Base-by-base conservation (phyloP, 2,888 invertebrate species). In the Mayetiola destructor region DNA sequence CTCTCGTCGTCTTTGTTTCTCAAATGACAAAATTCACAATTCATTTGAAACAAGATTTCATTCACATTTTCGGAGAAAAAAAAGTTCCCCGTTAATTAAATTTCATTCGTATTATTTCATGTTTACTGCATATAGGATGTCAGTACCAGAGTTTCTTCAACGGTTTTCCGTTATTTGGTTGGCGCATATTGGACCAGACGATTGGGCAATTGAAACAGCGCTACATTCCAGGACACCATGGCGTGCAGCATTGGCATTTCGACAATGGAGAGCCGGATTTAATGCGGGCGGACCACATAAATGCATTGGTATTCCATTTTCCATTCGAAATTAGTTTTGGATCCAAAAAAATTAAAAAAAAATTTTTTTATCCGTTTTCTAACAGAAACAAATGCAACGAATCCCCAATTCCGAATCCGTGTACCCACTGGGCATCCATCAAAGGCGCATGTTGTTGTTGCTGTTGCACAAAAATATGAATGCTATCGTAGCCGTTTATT, bases 171-270 rank as follows among this genome's bases (percentile, higher is more conserved):
- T 63, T 57, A 62, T 63, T 61, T 63, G 63, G 69, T 75, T 86
- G 64, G 83, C 85, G 62, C 85, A 85, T 68, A 78, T 85, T 61
- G 85, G 48, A n/a, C 86, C 85, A 14, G 86, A 86, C 67, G 84
- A 83, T 69, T 84, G 84, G 83, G 63, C 63, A 4, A 40, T 63
- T 20, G 84, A 84, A 69, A 76, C 79, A 18, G 80, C 81, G 35
- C 74, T 84, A 62, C 82, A 80, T 67, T 77, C 78, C 54, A 62
- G 79, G 79, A 65, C 80, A 80, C 66, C 84, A 21, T 84, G 82
- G 83, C 73, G 82, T 61, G 84, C 83, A 56, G 82, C 84, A 65
- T 70, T 81, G 64, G 81, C 84, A 59, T 73, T 84, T 62, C 69
- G 82, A 62, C 71, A 81, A 65, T 80, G 85, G 84, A 71, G 82